phyloP scores from a whole-genome alignment of 2,797 vertebrate species.

The Odontamblyopus rebecca region DNA sequence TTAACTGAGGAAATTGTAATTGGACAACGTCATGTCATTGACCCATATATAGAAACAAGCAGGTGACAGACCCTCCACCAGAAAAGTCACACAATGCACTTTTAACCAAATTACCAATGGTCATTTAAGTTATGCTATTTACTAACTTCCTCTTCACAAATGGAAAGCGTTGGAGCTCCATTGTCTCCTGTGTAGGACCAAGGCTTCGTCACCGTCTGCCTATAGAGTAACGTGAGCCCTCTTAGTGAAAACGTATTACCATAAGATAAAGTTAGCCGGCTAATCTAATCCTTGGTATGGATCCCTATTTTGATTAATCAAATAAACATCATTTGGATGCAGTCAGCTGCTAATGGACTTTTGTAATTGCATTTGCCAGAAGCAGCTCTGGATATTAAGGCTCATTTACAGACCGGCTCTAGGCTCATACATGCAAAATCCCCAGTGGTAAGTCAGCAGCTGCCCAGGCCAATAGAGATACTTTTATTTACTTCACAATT shows the following conservation, averaged over 20 bases:
- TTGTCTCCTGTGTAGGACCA: background rate
- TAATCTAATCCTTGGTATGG: background rate
- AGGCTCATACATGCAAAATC: conserved; percentile 64
- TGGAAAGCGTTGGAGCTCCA: background rate
- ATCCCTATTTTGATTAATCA: background rate
- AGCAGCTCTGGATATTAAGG: conserved; percentile 32
- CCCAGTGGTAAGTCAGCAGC: conserved; percentile 35
- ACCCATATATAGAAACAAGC: too few species aligned
- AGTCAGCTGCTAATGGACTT: conserved; percentile 6
- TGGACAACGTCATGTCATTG: too few species aligned
- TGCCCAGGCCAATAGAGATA: background rate
- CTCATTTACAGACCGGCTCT: conserved; percentile 52
- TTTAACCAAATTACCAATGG: background rate
- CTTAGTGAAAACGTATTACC: background rate
- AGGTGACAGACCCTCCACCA: too few species aligned
- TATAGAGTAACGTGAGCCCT: background rate
- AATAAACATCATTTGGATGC: conserved; percentile 10
- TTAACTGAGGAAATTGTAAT: too few species aligned
- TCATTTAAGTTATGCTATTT: background rate
- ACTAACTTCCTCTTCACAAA: background rate
- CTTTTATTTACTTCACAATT: background rate
- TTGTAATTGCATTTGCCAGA: conserved; percentile 20
- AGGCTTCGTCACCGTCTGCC: background rate
- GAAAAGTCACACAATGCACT: too few species aligned
- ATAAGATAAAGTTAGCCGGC: background rate